These are phyloP conservation scores for Plemyria rubiginata DNA, from an alignment of 2,888 invertebrate genomes.

Conservation along the genomic window DNA sequence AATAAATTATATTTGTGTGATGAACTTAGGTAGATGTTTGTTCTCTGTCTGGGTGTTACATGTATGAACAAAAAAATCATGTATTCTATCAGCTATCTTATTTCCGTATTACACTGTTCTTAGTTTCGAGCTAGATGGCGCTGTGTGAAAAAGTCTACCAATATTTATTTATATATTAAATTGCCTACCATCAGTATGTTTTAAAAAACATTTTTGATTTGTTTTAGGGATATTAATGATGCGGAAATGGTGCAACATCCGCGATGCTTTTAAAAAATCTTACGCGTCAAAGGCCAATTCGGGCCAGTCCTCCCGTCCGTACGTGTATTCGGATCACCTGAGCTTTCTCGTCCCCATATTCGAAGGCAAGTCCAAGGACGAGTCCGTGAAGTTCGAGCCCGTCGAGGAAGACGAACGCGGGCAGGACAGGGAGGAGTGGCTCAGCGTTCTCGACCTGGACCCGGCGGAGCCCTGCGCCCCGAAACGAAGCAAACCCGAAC, in stretches of 20 bases:
- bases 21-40: too few species aligned
- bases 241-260: conserved; percentile 60
- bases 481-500: conserved; percentile 45
- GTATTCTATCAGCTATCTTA: too few species aligned
- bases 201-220: not conserved
- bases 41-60: too few species aligned
- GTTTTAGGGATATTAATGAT: conserved; percentile 38
- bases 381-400: conserved; percentile 9
- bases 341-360: conserved; percentile 49
- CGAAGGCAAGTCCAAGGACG: conserved; percentile 1
- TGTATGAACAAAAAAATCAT: too few species aligned
- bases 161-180: too few species aligned
- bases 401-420: conserved; percentile 21
- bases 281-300: not conserved
- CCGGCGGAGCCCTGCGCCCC: conserved; percentile 38
- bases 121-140: too few species aligned
- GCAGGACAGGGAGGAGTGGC: conserved; percentile 51
- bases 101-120: too few species aligned
- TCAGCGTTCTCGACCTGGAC: conserved; percentile 57
- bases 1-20: too few species aligned
- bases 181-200: too few species aligned
- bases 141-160: too few species aligned
- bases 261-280: conserved; percentile 54
- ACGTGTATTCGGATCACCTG: conserved; percentile 57
- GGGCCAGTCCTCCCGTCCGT: conserved; percentile 46